These are phyloP conservation scores for Bursaphelenchus mucronatus DNA, from an alignment of 1,140 invertebrate species.

Conservation along the genomic window DNA sequence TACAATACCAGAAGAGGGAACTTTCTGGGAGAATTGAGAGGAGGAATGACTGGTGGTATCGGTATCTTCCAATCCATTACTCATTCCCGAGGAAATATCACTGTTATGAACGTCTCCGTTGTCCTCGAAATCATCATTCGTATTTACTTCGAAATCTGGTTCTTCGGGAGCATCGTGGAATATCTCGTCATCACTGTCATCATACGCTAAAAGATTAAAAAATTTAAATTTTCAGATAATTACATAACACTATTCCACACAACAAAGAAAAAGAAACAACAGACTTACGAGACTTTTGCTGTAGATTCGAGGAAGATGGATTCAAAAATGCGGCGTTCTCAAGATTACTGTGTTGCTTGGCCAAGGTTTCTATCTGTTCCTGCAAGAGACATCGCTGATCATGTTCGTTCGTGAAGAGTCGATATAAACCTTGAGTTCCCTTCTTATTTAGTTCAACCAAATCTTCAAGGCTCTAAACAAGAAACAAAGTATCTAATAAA, in stretches of 20 bases:
- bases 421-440: constrained; percentile 78
- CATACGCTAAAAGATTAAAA: constrained; percentile 20
- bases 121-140: constrained; percentile 56
- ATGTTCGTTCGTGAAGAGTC: constrained; percentile 83
- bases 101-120: neutral
- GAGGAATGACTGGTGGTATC: constrained; percentile 12
- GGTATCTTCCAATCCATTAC: constrained; percentile 8
- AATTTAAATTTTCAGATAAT: neutral
- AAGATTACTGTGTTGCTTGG: constrained; percentile 86
- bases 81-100: neutral
- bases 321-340: constrained; percentile 71
- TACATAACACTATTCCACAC: too few species aligned
- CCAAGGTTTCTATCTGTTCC: constrained; percentile 92
- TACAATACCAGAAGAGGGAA: too few species aligned
- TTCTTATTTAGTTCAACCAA: constrained; percentile 69
- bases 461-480: constrained; percentile 75
- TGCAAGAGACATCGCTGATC: constrained; percentile 88
- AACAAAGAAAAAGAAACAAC: too few species aligned
- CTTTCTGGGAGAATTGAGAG: neutral
- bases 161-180: constrained; percentile 76
- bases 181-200: constrained; percentile 74
- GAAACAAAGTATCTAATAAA: constrained; percentile 1
- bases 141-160: constrained; percentile 4
- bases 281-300: constrained; percentile 23
- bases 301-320: constrained; percentile 27